A percentile compares a stretch with the other conserved stretches of the same genome.
phyloP scores from a whole-genome alignment of 2,888 invertebrate genomes.

The Chesias legatella region DNA sequence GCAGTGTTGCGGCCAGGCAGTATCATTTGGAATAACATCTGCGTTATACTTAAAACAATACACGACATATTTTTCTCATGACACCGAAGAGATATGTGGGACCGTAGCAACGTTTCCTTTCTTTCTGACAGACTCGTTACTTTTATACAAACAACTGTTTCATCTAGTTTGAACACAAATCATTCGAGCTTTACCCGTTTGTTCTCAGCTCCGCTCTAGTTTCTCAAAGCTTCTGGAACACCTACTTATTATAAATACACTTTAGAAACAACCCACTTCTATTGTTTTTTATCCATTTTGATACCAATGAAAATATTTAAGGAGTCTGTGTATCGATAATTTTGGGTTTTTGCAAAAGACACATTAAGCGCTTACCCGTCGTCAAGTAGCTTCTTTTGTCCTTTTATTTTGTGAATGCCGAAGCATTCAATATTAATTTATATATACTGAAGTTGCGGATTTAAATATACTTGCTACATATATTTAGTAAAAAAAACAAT shows the following conservation, averaged over 20 bases:
- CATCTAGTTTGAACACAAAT: slow-evolving; percentile 13
- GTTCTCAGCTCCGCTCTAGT: slow-evolving; percentile 19
- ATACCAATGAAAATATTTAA: too few relatives aligned
- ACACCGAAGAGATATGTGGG: slow-evolving; percentile 6
- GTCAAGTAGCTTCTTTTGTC: too few relatives aligned
- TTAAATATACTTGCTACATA: too few relatives aligned
- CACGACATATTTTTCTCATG: slow-evolving; percentile 15
- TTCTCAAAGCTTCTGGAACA: slow-evolving; percentile 9
- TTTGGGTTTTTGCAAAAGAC: too few relatives aligned
- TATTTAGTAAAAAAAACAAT: too few relatives aligned
- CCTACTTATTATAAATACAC: slow-evolving; percentile 2
- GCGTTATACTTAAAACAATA: slow-evolving; percentile 21
- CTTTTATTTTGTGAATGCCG: too few relatives aligned
- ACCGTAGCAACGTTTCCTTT: not conserved
- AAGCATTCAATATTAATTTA: too few relatives aligned
- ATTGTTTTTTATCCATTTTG: too few relatives aligned
- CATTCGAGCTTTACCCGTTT: slow-evolving; percentile 10
- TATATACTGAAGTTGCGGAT: too few relatives aligned
- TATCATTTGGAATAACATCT: slow-evolving; percentile 19
- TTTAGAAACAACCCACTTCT: too few relatives aligned
- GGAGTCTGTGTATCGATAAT: too few relatives aligned
- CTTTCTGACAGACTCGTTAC: slow-evolving; percentile 3
- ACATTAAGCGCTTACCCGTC: too few relatives aligned
- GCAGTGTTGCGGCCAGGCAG: slow-evolving; percentile 12
- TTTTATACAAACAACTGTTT: slow-evolving; percentile 7